Conservation (phyloP, 2,888 invertebrate species). For the Melikaiella ostensackeni region DNA sequence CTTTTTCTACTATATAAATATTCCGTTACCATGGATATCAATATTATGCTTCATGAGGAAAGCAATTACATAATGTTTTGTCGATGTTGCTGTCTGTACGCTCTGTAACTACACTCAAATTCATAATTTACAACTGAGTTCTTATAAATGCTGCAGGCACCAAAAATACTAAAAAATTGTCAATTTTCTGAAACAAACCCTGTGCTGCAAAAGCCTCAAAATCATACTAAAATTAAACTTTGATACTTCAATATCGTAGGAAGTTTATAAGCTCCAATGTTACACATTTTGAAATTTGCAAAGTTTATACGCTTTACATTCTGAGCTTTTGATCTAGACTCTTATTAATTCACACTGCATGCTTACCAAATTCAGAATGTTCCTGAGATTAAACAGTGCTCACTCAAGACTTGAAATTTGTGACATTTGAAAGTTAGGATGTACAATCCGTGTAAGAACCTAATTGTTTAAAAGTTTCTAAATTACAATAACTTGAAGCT, state of each 20-base stretch:
- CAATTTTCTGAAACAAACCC: no score
- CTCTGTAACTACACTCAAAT: no score
- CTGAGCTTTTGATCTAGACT: not conserved
- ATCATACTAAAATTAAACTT: not conserved
- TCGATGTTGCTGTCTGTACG: no score
- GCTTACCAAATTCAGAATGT: not conserved
- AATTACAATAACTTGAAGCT: no score
- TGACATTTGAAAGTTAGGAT: not conserved
- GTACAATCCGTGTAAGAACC: not conserved
- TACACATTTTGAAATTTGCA: not conserved
- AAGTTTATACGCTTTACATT: not conserved
- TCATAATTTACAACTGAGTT: no score
- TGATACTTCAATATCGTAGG: not conserved
- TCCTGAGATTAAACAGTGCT: not conserved
- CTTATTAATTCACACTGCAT: not conserved
- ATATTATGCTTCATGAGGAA: no score
- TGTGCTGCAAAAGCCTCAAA: not conserved
- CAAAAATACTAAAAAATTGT: no score
- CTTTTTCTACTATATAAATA: no score
- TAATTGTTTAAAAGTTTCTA: no score
- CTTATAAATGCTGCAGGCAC: no score
- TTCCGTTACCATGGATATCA: no score
- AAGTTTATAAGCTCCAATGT: not conserved
- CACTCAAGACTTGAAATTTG: not conserved
- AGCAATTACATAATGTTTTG: no score